Base-by-base conservation (phyloP, 2,113 vertebrate species). In the Phalacrocorax brasilianus region DNA sequence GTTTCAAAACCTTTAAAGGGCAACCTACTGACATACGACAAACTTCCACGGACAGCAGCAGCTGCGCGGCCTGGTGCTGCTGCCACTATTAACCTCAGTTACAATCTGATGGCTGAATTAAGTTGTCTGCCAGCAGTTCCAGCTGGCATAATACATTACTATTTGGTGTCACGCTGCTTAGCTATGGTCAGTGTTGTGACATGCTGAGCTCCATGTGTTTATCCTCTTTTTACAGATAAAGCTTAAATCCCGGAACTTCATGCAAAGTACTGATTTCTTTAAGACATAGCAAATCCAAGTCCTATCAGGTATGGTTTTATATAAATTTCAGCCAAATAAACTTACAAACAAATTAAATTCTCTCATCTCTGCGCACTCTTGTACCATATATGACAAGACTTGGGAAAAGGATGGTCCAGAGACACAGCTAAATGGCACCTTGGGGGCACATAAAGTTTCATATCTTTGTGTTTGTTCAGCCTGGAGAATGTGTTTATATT, bases 111-210 rank as follows among this genome's bases (percentile, higher is more conserved):
- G 95, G 95, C 77, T 89, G 94, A 97, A 97, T 97, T 95, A 97
- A 96, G 89, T 94, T 94, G 94, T 93, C 96, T 92, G 95, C 96
- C 94, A 97, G 94, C 83, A 96, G 76, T 89, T 96, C 92, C 95
- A 97, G 94, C 95, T 97, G 97, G 97, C 92, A 96, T 81, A 26
- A 94, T 85, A 92, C 89, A 91, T 93, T 92, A 94, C 58, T 89
- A 24, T 53, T 55, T 70, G 91, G 73, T 88, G 67, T 95, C 94
- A 77, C 40, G 91, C 91, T 96, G 94, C 77, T 96, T 95, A 95
- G 86, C 95, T 73, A 89, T 53, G 92, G 95, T 89, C 89, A 83
- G 83, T 44, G 59, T 63, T 92, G 85, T 74, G 84, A 96, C 93
- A 95, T 72, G 81, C 84, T 93, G 94, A 92, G 85, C 32, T 89